Evolutionary conservation across 2,113 vertebrate genomes (phyloP), one percentile per base, ranked within the genome.

Genomic region (Halichoerus grypus): DNA sequence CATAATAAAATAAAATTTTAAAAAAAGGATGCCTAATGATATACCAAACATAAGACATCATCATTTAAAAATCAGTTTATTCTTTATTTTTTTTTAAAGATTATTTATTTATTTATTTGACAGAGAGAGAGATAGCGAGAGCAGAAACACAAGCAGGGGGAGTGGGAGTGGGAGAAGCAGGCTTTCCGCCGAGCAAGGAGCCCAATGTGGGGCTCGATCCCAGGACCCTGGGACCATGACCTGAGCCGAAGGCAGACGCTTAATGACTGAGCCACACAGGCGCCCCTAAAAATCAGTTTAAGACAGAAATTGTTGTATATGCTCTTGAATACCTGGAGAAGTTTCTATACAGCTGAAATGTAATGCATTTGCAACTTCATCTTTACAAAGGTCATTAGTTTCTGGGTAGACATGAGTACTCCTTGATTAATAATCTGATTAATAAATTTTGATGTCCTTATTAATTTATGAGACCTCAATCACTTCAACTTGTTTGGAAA

Each of bases 361-460:
- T 39, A 85, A 65, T 59, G 21, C 18, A 28, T 96, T 85, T 76
- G 12, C 28, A 86, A 76, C 65, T 85, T 88, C 42, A 76, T 81
- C 95, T 97, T 33, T 72, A 94, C 69, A 86, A 63, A 57, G 10
- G 15, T 33, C 31, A 49, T 94, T 86, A 69, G 79, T 76, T 42
- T 24, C 81, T 67, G 19, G 24, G 3, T 55, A 81, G 18, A 97
- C 16, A 28, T n/a, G 10, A 95, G 51, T 61, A 88, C 46, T n/a
- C 91, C 67, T 39, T 95, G 72, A 57, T 74, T 86, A 61, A 92
- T 96, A 93, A 81, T 77, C 69, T 93, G 57, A 87, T 82, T 36
- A 92, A 83, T 95, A 76, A 94, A 76, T 92, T 57, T 76, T 85
- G 87, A 86, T 86, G 55, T 79, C 18, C 92, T 88, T 89, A 81